These are phyloP conservation scores for Hymenochirus boettgeri DNA, from an alignment of 2,113 vertebrate species.

Conservation along the genomic window DNA sequence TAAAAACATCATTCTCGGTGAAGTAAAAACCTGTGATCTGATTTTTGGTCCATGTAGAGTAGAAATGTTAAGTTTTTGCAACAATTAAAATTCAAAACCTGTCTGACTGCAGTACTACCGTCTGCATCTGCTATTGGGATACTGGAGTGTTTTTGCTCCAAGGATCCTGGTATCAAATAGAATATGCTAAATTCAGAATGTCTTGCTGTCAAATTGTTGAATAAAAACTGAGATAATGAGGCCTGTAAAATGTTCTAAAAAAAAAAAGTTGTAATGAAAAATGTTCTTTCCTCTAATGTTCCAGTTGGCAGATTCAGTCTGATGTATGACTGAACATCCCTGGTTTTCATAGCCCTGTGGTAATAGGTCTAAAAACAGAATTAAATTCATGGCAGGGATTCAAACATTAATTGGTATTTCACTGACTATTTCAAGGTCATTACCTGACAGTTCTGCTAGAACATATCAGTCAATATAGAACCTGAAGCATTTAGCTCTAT, in stretches of 20 bases:
- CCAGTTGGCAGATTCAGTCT: slow-evolving; percentile 6
- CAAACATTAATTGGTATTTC: slow-evolving; percentile 19
- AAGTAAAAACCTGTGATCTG: too few species aligned
- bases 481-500: not conserved
- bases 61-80: too few species aligned
- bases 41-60: too few species aligned
- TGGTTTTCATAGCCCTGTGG: slow-evolving; percentile 10
- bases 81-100: too few species aligned
- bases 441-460: slow-evolving; percentile 10
- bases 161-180: too few species aligned
- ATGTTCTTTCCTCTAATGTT: not conserved
- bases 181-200: too few species aligned
- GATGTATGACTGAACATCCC: slow-evolving; percentile 4
- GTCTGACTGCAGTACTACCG: too few species aligned
- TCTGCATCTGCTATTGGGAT: too few species aligned
- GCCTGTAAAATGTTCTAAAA: not conserved
- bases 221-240: too few species aligned
- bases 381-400: slow-evolving; percentile 21
- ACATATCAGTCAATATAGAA: not conserved
- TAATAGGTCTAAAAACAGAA: slow-evolving; percentile 24
- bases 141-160: too few species aligned
- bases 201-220: too few species aligned
- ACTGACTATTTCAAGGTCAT: slow-evolving; percentile 26
- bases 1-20: too few species aligned
- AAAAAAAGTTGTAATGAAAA: not conserved